A percentile compares a stretch with the other conserved stretches of the same genome.
These are phyloP conservation scores for Eucriotettix oculatus DNA, from an alignment of 2,888 invertebrate genomes.

Conservation along the genomic window DNA sequence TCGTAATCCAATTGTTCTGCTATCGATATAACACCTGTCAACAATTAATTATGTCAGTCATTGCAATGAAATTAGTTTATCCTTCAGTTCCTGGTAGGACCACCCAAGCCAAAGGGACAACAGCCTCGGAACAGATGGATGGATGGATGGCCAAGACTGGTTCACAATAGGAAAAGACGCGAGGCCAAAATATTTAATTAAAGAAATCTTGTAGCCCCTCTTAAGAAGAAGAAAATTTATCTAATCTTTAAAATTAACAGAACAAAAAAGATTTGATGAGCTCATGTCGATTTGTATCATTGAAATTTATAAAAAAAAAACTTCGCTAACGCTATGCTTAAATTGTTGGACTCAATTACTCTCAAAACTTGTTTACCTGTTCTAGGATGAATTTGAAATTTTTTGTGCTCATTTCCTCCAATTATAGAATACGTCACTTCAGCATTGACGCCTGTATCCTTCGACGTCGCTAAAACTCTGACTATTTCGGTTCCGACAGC, in stretches of 20 bases:
- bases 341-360: background rate
- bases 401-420: slow-evolving; percentile 76
- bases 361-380: slow-evolving; percentile 24
- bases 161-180: too few species aligned
- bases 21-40: slow-evolving; percentile 51
- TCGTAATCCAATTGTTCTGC: slow-evolving; percentile 76
- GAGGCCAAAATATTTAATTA: too few species aligned
- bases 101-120: too few species aligned
- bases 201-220: too few species aligned
- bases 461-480: slow-evolving; percentile 75
- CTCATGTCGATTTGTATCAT: too few species aligned
- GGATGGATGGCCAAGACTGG: too few species aligned
- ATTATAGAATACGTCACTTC: slow-evolving; percentile 76
- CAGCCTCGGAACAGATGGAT: too few species aligned
- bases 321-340: background rate
- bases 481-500: slow-evolving; percentile 65
- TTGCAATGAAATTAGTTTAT: background rate
- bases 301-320: too few species aligned
- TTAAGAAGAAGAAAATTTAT: background rate
- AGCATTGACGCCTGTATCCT: slow-evolving; percentile 85
- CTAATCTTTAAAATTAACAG: too few species aligned
- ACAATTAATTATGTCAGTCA: background rate
- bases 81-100: too few species aligned
- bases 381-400: slow-evolving; percentile 58
- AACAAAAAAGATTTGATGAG: too few species aligned